These are phyloP conservation scores for Chlamydotis undulata DNA, from an alignment of 2,113 vertebrate genomes.

Conservation along the genomic window DNA sequence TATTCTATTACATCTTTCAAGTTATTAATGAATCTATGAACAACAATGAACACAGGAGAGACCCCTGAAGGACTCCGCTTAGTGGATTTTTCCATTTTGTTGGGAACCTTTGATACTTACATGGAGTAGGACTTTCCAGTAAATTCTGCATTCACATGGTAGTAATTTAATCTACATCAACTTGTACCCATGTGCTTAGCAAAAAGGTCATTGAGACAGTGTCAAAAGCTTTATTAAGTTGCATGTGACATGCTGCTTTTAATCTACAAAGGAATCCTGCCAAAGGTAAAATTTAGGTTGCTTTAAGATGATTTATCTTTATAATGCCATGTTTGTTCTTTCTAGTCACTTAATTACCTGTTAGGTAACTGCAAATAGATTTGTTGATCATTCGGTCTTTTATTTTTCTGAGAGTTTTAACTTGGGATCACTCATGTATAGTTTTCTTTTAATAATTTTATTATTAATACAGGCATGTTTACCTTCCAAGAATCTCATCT, in stretches of 20 bases:
- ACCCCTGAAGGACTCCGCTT: not conserved
- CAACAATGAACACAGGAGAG: not conserved
- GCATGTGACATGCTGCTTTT: not conserved
- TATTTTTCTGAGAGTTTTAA: not conserved
- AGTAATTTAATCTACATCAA: not conserved
- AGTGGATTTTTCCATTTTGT: not conserved
- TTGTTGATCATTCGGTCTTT: not conserved
- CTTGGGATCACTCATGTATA: rapidly evolving
- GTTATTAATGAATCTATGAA: not conserved
- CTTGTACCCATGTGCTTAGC: not conserved
- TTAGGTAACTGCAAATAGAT: not conserved
- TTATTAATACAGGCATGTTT: not conserved
- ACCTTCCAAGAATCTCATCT: not conserved
- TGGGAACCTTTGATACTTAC: not conserved
- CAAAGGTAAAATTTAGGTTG: not conserved
- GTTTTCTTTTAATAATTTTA: not conserved
- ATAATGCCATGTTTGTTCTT: not conserved
- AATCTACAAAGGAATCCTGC: not conserved
- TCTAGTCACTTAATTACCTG: not conserved
- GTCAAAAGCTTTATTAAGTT: not conserved
- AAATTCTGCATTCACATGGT: not conserved
- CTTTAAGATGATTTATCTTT: not conserved
- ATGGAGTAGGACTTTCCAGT: not conserved
- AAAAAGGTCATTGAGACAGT: not conserved
- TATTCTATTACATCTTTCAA: not conserved